phyloP scores from a whole-genome alignment of 1,140 invertebrate genomes.

The Pseudomyrmex pallidus region DNA sequence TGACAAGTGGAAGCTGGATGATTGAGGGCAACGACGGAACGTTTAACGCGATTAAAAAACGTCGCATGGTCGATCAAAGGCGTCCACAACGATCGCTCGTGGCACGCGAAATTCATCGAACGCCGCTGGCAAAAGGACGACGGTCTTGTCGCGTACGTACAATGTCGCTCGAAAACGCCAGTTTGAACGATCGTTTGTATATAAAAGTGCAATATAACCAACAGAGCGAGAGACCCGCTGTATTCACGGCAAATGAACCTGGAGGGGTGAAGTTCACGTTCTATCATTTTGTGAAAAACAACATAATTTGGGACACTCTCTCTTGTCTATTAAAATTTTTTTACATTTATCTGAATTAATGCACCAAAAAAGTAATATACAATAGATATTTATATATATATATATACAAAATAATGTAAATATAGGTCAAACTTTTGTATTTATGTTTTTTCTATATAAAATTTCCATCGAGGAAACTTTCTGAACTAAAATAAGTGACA shows the following conservation, averaged over 20 bases:
- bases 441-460: background rate
- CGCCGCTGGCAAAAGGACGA: slow-evolving; percentile 25
- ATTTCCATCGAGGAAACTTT: background rate
- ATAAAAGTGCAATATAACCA: slow-evolving; percentile 43
- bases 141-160: slow-evolving; percentile 21
- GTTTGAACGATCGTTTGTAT: slow-evolving; percentile 1
- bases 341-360: background rate
- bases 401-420: too few relatives aligned
- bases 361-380: background rate
- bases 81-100: slow-evolving; percentile 39
- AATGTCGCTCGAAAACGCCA: slow-evolving; percentile 36
- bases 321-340: background rate
- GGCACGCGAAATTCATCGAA: slow-evolving; percentile 45
- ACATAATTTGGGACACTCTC: background rate
- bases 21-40: slow-evolving; percentile 57
- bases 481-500: background rate
- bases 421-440: background rate
- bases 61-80: slow-evolving; percentile 57
- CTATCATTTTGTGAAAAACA: slow-evolving; percentile 16
- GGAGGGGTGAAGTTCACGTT: slow-evolving; percentile 21
- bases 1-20: slow-evolving; percentile 39
- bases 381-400: background rate
- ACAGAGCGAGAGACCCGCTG: slow-evolving; percentile 27
- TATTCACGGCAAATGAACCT: slow-evolving; percentile 18
- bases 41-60: slow-evolving; percentile 68